phyloP scores from a whole-genome alignment of 2,888 invertebrate genomes.

The Clepsis dumicolana region DNA sequence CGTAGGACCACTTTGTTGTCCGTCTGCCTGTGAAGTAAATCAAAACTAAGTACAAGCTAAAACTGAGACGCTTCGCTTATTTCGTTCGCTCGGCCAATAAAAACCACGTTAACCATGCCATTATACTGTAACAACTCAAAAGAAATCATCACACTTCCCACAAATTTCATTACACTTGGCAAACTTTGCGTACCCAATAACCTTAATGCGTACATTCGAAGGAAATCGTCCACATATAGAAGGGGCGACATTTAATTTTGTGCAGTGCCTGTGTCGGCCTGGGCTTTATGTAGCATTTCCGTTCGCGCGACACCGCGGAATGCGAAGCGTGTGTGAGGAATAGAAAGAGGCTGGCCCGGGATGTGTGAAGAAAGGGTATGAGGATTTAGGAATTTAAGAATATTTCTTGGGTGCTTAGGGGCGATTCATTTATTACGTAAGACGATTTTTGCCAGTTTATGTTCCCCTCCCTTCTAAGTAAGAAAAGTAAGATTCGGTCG shows the following conservation, averaged over 20 bases:
- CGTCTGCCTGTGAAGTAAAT: too few species aligned
- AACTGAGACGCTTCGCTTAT: too few species aligned
- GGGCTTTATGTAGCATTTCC: slow-evolving; percentile 50
- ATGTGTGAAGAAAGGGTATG: slow-evolving; percentile 47
- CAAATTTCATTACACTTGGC: background rate
- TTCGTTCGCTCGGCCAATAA: too few species aligned
- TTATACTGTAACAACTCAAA: background rate
- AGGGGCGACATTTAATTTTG: slow-evolving; percentile 59
- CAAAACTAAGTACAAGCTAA: too few species aligned
- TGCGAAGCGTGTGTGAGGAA: slow-evolving; percentile 62
- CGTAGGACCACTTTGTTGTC: too few species aligned
- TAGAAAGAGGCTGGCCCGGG: slow-evolving; percentile 53
- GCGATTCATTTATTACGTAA: too few species aligned
- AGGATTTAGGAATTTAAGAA: slow-evolving; percentile 41
- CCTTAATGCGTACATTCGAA: background rate
- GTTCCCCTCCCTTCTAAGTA: too few species aligned
- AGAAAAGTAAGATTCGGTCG: too few species aligned
- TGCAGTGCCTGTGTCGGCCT: slow-evolving; percentile 52
- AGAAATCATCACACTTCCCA: background rate
- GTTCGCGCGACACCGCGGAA: slow-evolving; percentile 56
- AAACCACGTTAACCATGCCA: too few species aligned
- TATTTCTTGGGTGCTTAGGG: too few species aligned
- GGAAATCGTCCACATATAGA: slow-evolving; percentile 39
- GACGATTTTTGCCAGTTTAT: too few species aligned
- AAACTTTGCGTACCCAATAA: slow-evolving; percentile 13